Evolutionary conservation across 2,888 invertebrate genomes (phyloP), one percentile per base, ranked within the genome.

Genomic region (Tridacna crocea): DNA sequence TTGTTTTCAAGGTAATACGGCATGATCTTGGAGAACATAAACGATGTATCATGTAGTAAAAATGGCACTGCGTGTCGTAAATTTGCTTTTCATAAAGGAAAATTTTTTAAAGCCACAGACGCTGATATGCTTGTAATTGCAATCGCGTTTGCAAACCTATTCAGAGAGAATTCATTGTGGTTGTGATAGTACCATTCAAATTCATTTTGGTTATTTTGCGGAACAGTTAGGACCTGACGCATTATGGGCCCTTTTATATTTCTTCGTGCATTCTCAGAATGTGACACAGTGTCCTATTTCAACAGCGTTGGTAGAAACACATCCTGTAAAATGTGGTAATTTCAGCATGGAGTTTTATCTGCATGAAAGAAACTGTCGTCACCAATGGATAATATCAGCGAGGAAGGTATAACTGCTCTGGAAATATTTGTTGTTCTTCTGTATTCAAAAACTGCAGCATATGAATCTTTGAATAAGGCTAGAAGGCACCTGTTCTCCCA

Each of bases 221-320:
- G 65, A 65, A 17, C 65, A 65, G 17, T 65, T 65, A 65, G 65
- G 65, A 65, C 13, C 65, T 12, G 65, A 65, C 11, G 27, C 24
- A 11, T 65, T 27, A 24, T 65, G 65, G 65, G 65, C 10, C 27
- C 15, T 65, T 11, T 24, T n/a, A n/a, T 22, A 26, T 65, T 65
- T 11, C 26, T 12, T 26, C 24, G n/a, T 22, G n/a, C 60, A 60
- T 60, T 60, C n/a, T 60, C 60, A 12, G 65, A 17, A 26, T 65
- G 65, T 26, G 65, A 65, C 11, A 65, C 26, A 11, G 17, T 65
- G 10, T 65, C 65, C 6, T 26, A 26, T 26, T 65, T 26, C 27
- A 65, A 65, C 10, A 26, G 65, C 15, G 51, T 51, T 15, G 51
- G 51, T 51, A 65, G 26, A 65, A 24, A 77, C 79, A 11, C 51